phyloP scores from a whole-genome alignment of 2,113 vertebrate genomes.

The Cinclus mexicanus region DNA sequence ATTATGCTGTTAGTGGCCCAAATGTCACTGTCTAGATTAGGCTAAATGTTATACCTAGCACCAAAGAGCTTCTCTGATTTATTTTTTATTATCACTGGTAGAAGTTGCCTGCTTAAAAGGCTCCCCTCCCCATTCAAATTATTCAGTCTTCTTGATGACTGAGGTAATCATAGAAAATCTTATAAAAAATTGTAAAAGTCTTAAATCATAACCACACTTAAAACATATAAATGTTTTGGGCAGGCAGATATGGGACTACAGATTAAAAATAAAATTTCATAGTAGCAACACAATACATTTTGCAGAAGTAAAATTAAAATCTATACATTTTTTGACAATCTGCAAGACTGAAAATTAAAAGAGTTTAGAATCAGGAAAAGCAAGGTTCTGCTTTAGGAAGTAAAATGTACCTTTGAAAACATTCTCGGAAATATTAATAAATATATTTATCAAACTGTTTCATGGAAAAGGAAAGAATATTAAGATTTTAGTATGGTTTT shows the following conservation, averaged over 20 bases:
- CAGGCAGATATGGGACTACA: background rate
- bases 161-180: constrained; percentile 50
- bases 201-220: constrained; percentile 35
- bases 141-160: constrained; percentile 44
- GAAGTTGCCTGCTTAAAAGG: constrained; percentile 71
- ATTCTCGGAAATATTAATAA: constrained; percentile 22
- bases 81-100: constrained; percentile 75
- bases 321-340: background rate
- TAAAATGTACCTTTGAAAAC: background rate
- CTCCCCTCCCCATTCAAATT: constrained; percentile 58
- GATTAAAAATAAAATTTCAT: constrained; percentile 33
- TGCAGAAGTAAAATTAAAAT: constrained; percentile 18
- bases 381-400: background rate
- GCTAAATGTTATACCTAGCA: constrained; percentile 77
- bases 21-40: constrained; percentile 78
- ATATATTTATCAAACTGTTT: background rate
- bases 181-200: constrained; percentile 43
- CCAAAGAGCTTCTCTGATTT: constrained; percentile 74
- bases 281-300: background rate
- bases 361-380: constrained; percentile 18
- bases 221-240: constrained; percentile 20
- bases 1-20: constrained; percentile 79
- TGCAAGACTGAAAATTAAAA: constrained; percentile 1
- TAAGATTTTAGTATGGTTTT: background rate
- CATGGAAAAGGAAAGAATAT: background rate